Conservation (phyloP, 2,797 vertebrate species). For the Sebastes minor region DNA sequence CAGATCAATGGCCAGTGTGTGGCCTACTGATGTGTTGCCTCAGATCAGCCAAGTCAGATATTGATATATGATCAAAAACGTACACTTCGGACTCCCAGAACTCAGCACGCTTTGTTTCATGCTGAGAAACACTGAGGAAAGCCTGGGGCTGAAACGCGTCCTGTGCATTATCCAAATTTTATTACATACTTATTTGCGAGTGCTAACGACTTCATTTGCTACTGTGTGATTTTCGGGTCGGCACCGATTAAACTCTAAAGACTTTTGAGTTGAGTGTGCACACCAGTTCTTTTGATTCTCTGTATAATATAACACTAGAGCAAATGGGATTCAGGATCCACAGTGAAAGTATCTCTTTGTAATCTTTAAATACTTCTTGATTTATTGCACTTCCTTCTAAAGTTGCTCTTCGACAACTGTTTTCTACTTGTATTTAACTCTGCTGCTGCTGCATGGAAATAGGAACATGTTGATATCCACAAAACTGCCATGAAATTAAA, state of each 20-base stretch:
- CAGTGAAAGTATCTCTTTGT: background rate
- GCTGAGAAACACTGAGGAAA: background rate
- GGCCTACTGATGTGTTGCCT: background rate
- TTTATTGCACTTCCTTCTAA: background rate
- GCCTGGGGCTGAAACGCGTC: background rate
- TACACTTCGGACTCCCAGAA: background rate
- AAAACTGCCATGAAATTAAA: slow-evolving; percentile 20
- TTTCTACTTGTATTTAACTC: background rate
- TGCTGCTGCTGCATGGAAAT: background rate
- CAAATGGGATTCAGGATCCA: background rate
- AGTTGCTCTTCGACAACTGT: background rate
- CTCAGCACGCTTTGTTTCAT: background rate
- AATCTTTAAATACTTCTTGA: background rate
- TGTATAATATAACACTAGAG: background rate
- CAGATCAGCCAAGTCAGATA: background rate
- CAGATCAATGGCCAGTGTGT: background rate
- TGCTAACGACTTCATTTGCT: background rate
- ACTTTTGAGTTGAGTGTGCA: background rate
- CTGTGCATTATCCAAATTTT: background rate
- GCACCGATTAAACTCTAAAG: background rate
- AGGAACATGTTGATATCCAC: background rate
- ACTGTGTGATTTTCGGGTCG: background rate
- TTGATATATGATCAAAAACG: background rate
- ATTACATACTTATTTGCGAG: background rate
- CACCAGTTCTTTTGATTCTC: background rate